Conservation (phyloP, 1,140 invertebrate species). For the Monomorium pharaonis region DNA sequence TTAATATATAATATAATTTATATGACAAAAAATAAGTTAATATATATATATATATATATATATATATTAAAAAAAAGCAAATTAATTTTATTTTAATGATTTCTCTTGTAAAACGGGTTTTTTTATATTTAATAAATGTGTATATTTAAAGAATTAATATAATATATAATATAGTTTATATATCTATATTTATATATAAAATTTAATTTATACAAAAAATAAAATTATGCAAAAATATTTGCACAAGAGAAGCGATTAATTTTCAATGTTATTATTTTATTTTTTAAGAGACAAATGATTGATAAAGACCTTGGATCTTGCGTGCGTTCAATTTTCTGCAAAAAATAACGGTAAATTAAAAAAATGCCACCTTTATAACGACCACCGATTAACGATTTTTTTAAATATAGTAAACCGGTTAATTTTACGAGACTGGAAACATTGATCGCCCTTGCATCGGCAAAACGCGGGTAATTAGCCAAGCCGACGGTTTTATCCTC, state of each 20-base stretch:
- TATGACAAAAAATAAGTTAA: no score
- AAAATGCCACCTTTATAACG: not conserved
- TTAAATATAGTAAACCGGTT: slow-evolving; percentile 1
- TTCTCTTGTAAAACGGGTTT: not conserved
- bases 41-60: no score
- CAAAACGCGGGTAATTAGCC: slow-evolving; percentile 53
- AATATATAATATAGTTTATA: no score
- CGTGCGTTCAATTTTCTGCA: not conserved
- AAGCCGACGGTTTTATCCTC: slow-evolving; percentile 40
- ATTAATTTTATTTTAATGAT: not conserved
- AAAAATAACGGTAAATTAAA: not conserved
- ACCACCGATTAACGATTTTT: not conserved
- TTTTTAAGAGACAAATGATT: not conserved
- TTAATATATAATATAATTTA: not conserved
- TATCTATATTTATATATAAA: no score
- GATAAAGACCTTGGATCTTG: not conserved
- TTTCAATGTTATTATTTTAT: no score
- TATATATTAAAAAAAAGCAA: not conserved
- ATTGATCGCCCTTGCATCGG: slow-evolving; percentile 34
- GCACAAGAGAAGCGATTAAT: no score
- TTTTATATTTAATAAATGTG: no score
- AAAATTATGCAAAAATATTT: no score
- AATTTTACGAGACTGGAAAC: slow-evolving; percentile 28
- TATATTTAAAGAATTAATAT: no score
- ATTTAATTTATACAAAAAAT: no score